Evolutionary conservation across 1,140 invertebrate species (phyloP).

Genomic region (Brachionus sp.): DNA sequence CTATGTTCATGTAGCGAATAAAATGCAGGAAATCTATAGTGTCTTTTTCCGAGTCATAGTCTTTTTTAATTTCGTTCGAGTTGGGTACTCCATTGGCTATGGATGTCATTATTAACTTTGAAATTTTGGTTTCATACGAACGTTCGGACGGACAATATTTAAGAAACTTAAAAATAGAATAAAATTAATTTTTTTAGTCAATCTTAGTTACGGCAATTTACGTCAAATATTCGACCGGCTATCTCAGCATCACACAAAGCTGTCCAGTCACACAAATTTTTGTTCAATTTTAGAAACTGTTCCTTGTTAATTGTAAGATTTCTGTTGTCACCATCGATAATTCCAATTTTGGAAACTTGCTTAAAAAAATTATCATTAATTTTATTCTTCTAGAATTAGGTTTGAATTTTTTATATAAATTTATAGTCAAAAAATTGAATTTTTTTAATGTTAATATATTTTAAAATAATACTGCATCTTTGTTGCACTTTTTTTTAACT

Average conservation of each 20-base stretch:
- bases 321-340: conserved; percentile 31
- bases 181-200: conserved; percentile 4
- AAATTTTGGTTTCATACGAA: conserved; percentile 14
- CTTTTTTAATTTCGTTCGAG: background rate
- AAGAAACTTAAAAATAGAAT: conserved; percentile 1
- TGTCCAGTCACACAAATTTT: conserved; percentile 18
- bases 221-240: conserved; percentile 29
- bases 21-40: conserved; percentile 41
- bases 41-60: background rate
- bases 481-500: too few species aligned
- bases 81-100: background rate
- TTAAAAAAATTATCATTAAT: background rate
- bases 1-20: conserved; percentile 39
- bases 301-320: conserved; percentile 42
- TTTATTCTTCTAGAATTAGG: too few species aligned
- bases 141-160: conserved; percentile 31
- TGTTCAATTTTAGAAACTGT: conserved; percentile 32
- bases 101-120: conserved; percentile 8
- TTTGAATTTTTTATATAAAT: too few species aligned
- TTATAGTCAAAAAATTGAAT: too few species aligned
- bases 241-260: conserved; percentile 28
- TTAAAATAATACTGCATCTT: too few species aligned
- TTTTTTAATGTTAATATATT: too few species aligned
- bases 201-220: background rate
- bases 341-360: conserved; percentile 45